phyloP scores from a whole-genome alignment of 2,888 invertebrate species.

The Leptopilina drosophilae region DNA sequence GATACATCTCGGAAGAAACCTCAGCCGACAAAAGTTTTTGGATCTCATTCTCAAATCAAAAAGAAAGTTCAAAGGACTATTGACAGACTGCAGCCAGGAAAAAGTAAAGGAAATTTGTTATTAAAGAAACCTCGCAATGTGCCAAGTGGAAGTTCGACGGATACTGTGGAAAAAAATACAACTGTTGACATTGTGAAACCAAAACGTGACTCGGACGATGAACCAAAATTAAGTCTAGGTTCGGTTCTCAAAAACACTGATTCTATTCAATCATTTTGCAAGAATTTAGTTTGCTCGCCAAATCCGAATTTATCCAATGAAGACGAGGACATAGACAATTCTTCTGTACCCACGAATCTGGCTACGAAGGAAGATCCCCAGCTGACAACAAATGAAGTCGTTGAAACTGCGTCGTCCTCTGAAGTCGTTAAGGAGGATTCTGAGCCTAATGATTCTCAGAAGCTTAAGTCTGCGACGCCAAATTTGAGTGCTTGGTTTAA shows the following conservation, averaged over 20 bases:
- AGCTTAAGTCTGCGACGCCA: constrained; percentile 85
- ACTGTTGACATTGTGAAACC: constrained; percentile 80
- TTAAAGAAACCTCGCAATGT: constrained; percentile 83
- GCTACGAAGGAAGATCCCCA: constrained; percentile 64
- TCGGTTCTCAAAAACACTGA: constrained; percentile 82
- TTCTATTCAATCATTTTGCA: constrained; percentile 74
- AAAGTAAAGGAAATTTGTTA: constrained; percentile 89
- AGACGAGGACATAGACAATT: constrained; percentile 74
- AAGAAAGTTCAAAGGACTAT: constrained; percentile 88
- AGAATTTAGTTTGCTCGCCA: constrained; percentile 72
- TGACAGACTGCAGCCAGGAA: constrained; percentile 90
- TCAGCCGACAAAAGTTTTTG: constrained; percentile 72
- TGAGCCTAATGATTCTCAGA: constrained; percentile 75
- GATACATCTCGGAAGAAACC: constrained; percentile 79
- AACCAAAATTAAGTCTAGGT: constrained; percentile 90
- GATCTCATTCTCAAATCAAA: constrained; percentile 69
- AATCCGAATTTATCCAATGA: constrained; percentile 74
- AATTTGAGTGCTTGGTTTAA: constrained; percentile 95
- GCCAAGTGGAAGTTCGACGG: constrained; percentile 59
- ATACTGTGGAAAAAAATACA: constrained; percentile 64
- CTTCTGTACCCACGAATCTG: constrained; percentile 57
- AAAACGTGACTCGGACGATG: constrained; percentile 72
- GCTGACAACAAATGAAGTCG: constrained; percentile 63
- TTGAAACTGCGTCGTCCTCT: constrained; percentile 61
- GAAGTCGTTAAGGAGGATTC: constrained; percentile 62